Base-by-base conservation (phyloP, 2,113 vertebrate genomes). In the Smithornis capensis region DNA sequence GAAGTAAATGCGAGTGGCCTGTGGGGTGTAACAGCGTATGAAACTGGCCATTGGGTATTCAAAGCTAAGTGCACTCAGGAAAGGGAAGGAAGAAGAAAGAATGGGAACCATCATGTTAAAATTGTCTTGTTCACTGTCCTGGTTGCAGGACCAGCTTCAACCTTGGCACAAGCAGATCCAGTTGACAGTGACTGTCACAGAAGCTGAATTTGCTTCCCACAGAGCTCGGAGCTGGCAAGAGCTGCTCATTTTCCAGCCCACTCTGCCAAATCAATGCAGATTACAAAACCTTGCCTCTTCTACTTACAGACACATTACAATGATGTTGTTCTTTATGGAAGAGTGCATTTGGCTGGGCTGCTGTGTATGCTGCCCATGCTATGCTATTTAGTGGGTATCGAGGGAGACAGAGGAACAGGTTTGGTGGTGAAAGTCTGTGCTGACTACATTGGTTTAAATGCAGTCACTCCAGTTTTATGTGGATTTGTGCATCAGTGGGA, bases 201-300 rank as follows among this genome's bases (percentile, higher is more conserved):
- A 83, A 75, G 83, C 87, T 76, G 89, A 91, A 73, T 87, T 91
- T 92, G 60, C 93, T 96, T 92, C 95, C 93, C 89, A 95, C 77
- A 91, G 80, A 92, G 91, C 77, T 87, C 83, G 2, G 23, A 84
- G 93, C 93, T 96, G 96, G 89, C 94, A 92, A 15, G 89, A 84
- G 83, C 65, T 71, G 73, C 89, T 94, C 92, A 19, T 92, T 96
- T 96, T 95, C 94, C 94, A 95, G 87, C 82, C 87, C 53, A 19
- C 81, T 89, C 93, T 94, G 95, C 93, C 92, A 96, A 94, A 94
- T 95, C 96, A 82, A 76, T 92, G 95, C 95, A 94, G 91, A 95
- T 95, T 94, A 94, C 91, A 89, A 93, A 95, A 85, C 94, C 77
- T 95, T 73, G 89, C 89, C 86, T 94, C 87, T 78, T 82, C 83